A percentile compares a stretch with the other conserved stretches of the same genome.
phyloP scores from a whole-genome alignment of 2,797 vertebrate genomes.

The Lophius americanus region DNA sequence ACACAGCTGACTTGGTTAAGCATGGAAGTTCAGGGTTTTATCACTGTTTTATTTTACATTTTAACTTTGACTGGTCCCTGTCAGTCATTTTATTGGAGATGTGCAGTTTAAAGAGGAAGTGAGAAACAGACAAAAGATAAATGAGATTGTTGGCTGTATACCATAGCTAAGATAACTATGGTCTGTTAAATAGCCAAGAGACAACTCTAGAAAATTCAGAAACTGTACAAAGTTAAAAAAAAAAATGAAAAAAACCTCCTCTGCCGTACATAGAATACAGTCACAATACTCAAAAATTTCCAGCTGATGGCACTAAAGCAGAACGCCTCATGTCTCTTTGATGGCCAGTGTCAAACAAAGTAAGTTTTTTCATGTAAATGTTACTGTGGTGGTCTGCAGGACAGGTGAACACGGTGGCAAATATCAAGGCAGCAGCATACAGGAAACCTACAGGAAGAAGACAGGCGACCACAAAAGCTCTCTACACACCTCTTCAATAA shows the following conservation, averaged over 20 bases:
- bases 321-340: conserved; percentile 8
- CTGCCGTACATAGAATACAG: neutral
- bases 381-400: conserved; percentile 55
- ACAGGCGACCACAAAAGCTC: conserved; percentile 59
- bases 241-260: too few species aligned
- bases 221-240: neutral
- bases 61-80: too few species aligned
- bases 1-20: too few species aligned
- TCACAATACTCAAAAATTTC: neutral
- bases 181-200: neutral
- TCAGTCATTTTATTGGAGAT: too few species aligned
- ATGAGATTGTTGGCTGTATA: too few species aligned
- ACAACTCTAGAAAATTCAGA: neutral
- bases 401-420: conserved; percentile 71
- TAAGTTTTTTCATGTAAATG: conserved; percentile 23
- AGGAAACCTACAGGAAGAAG: conserved; percentile 74
- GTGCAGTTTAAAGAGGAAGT: too few species aligned
- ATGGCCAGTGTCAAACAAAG: conserved; percentile 19
- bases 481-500: conserved; percentile 63
- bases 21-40: too few species aligned
- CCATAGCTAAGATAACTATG: too few species aligned
- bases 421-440: conserved; percentile 57
- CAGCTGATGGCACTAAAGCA: neutral
- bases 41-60: too few species aligned
- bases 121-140: too few species aligned